phyloP scores from a whole-genome alignment of 2,888 invertebrate genomes.

The Cheilosia vulpina region DNA sequence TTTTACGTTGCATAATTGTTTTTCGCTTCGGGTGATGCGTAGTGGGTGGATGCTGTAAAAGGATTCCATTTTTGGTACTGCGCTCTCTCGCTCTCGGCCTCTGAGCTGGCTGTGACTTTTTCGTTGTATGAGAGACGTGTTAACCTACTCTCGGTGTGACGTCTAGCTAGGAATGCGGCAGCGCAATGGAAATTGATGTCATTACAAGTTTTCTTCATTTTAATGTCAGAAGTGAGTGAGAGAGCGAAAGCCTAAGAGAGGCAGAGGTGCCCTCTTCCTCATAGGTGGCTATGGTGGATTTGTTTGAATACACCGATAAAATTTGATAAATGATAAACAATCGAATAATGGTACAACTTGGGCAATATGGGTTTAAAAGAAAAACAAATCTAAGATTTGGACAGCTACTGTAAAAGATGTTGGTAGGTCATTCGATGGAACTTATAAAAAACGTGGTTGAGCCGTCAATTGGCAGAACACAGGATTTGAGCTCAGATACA shows the following conservation, averaged over 20 bases:
- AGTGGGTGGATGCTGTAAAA: constrained; percentile 66
- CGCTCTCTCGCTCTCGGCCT: constrained; percentile 17
- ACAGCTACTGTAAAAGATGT: no score
- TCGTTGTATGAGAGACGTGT: not conserved
- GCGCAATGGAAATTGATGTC: constrained; percentile 38
- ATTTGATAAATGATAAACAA: not conserved
- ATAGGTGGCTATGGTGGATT: not conserved
- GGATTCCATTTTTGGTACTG: constrained; percentile 19
- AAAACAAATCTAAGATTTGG: no score
- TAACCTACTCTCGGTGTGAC: constrained; percentile 23
- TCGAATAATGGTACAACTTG: no score
- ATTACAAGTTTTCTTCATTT: not conserved
- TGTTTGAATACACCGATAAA: not conserved
- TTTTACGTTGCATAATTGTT: constrained; percentile 42
- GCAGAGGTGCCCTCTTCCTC: not conserved
- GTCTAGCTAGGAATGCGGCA: constrained; percentile 62
- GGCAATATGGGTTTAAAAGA: no score
- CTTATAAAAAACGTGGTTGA: no score
- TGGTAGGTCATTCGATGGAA: no score
- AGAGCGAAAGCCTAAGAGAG: not conserved
- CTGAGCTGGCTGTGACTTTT: constrained; percentile 23
- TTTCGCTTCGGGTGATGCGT: constrained; percentile 54
- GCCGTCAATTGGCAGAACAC: no score
- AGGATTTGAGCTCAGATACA: no score
- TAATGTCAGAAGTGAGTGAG: not conserved